Conservation (phyloP, 2,888 invertebrate species). For the Plagiodera versicolora region DNA sequence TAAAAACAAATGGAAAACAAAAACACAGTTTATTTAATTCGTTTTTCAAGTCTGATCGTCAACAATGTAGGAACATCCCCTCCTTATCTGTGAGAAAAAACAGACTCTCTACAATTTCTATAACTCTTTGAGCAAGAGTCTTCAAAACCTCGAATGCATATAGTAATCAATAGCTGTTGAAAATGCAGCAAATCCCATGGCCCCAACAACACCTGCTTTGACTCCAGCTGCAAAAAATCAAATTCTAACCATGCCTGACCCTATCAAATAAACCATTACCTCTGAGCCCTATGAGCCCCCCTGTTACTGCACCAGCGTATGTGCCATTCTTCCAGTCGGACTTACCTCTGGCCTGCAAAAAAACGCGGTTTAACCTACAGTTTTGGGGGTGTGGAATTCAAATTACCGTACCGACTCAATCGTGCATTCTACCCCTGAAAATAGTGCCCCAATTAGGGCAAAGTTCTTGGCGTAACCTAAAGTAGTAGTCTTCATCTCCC, state of each 20-base stretch:
- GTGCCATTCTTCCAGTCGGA: slow-evolving; percentile 97
- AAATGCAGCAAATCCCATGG: slow-evolving; percentile 96
- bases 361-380: slow-evolving; percentile 2
- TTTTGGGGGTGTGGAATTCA: not conserved
- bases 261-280: slow-evolving; percentile 59
- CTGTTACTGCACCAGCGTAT: slow-evolving; percentile 90
- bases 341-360: slow-evolving; percentile 69
- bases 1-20: not conserved
- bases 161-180: slow-evolving; percentile 97
- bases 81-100: not conserved
- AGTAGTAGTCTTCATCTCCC: slow-evolving; percentile 90
- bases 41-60: not conserved
- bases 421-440: slow-evolving; percentile 91
- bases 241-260: not conserved
- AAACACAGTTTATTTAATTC: not conserved
- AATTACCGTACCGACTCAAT: slow-evolving; percentile 78
- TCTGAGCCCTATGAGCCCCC: slow-evolving; percentile 86
- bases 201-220: slow-evolving; percentile 91
- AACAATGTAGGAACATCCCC: not conserved
- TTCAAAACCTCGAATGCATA: slow-evolving; percentile 62
- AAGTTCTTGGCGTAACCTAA: slow-evolving; percentile 97
- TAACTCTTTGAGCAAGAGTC: not conserved
- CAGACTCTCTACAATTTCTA: too few relatives aligned
- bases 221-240: slow-evolving; percentile 74
- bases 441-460: slow-evolving; percentile 91